Evolutionary conservation across 2,797 vertebrate genomes (phyloP).

Genomic region (Lepus townsendii): DNA sequence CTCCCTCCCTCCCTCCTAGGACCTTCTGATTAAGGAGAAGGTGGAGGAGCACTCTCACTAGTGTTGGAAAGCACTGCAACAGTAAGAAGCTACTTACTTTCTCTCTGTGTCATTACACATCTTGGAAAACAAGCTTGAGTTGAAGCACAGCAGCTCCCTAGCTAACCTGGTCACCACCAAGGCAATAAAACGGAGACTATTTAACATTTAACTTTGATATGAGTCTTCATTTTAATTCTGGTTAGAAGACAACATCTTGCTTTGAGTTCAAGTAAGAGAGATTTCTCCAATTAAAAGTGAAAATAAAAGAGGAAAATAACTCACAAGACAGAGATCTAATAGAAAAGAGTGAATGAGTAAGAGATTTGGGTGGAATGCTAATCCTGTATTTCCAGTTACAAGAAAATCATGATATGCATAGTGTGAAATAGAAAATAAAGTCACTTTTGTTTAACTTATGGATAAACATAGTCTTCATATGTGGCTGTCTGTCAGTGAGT

Average conservation of each 20-base stretch:
- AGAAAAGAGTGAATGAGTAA: background rate
- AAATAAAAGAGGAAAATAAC: background rate
- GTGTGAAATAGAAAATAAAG: background rate
- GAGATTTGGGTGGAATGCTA: background rate
- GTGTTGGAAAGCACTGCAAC: constrained; percentile 54
- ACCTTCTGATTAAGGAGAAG: constrained; percentile 81
- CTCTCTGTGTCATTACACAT: background rate
- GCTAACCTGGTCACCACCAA: background rate
- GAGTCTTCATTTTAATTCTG: background rate
- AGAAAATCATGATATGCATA: background rate
- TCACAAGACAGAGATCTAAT: background rate
- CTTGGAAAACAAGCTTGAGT: constrained; percentile 22
- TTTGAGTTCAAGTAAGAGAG: background rate
- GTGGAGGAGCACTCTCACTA: constrained; percentile 60
- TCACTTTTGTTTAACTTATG: background rate
- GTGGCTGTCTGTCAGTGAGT: background rate
- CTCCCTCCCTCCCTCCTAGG: constrained; percentile 72
- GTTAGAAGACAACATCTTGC: background rate
- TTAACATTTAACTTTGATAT: background rate
- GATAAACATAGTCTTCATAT: background rate
- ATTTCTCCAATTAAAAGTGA: background rate
- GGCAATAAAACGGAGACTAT: background rate
- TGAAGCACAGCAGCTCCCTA: background rate
- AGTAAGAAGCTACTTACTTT: constrained; percentile 69
- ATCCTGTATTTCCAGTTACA: background rate